Evolutionary conservation across 37 sponge, comb jelly and placozoan genomes (phyloP), one percentile per base, ranked within the genome.

Genomic region (Mnemiopsis leidyi): DNA sequence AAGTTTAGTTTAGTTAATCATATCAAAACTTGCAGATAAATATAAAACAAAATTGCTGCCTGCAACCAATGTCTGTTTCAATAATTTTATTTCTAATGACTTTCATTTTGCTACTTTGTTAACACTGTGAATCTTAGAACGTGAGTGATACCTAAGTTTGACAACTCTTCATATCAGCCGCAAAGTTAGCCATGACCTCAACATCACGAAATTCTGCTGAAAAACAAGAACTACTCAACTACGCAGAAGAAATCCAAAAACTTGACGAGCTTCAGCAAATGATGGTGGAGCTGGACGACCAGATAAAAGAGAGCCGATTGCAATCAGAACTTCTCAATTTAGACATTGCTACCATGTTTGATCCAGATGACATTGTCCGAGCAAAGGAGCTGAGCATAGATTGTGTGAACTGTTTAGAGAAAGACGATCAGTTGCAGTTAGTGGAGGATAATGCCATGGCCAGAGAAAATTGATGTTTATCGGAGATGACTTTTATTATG

Each of bases 221-320:
- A 25, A 40, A 0, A 25, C 26, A 20, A 1, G 90, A 85, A n/a
- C 90, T 29, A 26, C 33, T 85, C 24, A 85, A 85, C 48, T 85
- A 85, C 23, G 39, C 23, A 7, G 90, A 85, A 40, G 90, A 40
- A n/a, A 39, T 85, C n/a, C 40, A 85, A 29, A 38, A 85, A 33
- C 35, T 40, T 25, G 90, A 85, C 30, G 90, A 85, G 3, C 90
- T 85, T n/a, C 61, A 40, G 7, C 32, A 85, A 23, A 1, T 85
- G 39, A 85, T 85, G 90, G 13, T 85, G 29, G 90, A 85, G 90
- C 25, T 85, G 7, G 90, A 85, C 39, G 90, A 85, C 26, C 24
- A 23, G 61, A 38, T 85, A 39, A 85, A 85, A 37, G 90, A 85
- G 38, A 28, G 90, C 48, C 35, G 16, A 16, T 61, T 85, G 1